Evolutionary conservation across 1,140 invertebrate species (phyloP), one percentile per base, ranked within the genome.

Genomic region (Cardiocondyla obscurior): DNA sequence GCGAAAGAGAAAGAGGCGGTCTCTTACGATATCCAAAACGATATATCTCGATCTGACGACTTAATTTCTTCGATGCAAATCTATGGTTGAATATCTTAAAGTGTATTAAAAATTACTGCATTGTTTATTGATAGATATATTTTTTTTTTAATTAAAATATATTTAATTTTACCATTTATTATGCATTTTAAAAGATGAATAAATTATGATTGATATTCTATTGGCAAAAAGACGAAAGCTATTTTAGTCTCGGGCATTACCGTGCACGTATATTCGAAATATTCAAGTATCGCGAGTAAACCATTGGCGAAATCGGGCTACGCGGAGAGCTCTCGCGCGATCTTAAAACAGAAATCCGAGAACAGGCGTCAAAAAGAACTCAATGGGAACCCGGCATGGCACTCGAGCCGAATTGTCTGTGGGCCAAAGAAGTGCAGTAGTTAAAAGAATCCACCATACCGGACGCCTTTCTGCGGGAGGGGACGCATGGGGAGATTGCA

Each of bases 381-480:
- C 36, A 12, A 36, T 22, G 2, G 70, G 22, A 30, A 77, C 60
- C 67, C 60, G 74, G 33, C n/a, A 19, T n/a, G 53, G 79, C 70
- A 70, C 60, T 69, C 64, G 60, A 79, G 85, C n/a, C 42, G 65
- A 51, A 83, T 77, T 28, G 70, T 60, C 46, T 22, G 67, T 73
- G 46, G 39, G 55, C 67, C n/a, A n/a, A 64, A 84, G 82, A 84
- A 84, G 86, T 87, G 85, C 85, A 86, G 76, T 49, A 16, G 73
- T 86, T 91, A 86, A 91, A 91, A 91, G 89, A 90, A 85, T 90
- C 82, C 82, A 88, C 85, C n/a, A 36, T 10, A 0, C 58, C 28
- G 84, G 3, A 57, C 22, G 67, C 55, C 19, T 46, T n/a, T 16
- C 33, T 39, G 16, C 25, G 53, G n/a, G 36, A 77, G 53, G n/a